These are phyloP conservation scores for Parauchenoglanis punctatus DNA, from an alignment of 2,797 vertebrate species.

Conservation along the genomic window DNA sequence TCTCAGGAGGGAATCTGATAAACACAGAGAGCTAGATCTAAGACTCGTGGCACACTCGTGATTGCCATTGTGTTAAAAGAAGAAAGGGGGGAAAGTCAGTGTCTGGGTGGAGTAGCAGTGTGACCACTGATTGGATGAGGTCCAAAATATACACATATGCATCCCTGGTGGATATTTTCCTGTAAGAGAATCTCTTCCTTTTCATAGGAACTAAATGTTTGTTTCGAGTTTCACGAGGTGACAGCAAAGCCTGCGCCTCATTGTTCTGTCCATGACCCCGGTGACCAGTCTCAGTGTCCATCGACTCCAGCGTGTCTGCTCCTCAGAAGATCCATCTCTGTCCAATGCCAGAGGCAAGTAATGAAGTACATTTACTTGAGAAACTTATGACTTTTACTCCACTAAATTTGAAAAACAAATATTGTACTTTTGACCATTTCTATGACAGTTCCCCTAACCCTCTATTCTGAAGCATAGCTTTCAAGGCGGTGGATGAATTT, in stretches of 20 bases:
- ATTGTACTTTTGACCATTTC: too few relatives aligned
- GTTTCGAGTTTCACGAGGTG: slow-evolving; percentile 8
- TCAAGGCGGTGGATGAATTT: too few relatives aligned
- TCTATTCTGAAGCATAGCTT: too few relatives aligned
- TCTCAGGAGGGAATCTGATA: slow-evolving; percentile 18
- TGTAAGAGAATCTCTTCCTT: slow-evolving; percentile 23
- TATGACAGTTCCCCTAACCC: too few relatives aligned
- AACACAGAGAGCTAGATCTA: background rate
- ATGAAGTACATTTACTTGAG: too few relatives aligned
- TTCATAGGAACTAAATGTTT: background rate
- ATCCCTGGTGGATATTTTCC: slow-evolving; percentile 41
- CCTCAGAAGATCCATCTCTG: slow-evolving; percentile 14
- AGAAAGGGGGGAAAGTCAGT: slow-evolving; percentile 2
- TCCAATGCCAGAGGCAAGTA: background rate
- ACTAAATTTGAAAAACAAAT: too few relatives aligned
- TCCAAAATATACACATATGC: slow-evolving; percentile 42
- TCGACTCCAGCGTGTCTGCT: slow-evolving; percentile 55
- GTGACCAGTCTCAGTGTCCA: slow-evolving; percentile 45
- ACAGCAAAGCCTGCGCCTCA: slow-evolving; percentile 19
- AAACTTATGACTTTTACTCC: too few relatives aligned
- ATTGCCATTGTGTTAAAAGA: slow-evolving; percentile 27
- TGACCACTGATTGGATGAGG: slow-evolving; percentile 31
- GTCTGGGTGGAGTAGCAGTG: slow-evolving; percentile 45
- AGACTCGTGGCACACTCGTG: slow-evolving; percentile 10
- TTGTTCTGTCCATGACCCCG: slow-evolving; percentile 48